Evolutionary conservation across 1,140 invertebrate genomes (phyloP), one percentile per base, ranked within the genome.

Genomic region (Aphaenogaster floridana): DNA sequence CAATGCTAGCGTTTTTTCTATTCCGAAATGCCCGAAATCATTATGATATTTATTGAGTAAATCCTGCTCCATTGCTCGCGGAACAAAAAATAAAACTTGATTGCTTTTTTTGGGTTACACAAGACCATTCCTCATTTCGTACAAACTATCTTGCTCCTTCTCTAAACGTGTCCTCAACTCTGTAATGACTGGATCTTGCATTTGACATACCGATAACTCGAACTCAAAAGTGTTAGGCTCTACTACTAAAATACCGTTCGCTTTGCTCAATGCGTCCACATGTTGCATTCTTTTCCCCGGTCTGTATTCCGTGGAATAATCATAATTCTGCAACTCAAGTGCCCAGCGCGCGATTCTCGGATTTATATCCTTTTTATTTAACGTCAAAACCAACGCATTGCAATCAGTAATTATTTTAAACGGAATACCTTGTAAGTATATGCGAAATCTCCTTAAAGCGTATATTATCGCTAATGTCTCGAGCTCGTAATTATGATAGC

Each of bases 391-490:
- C 1, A 76, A 4, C 1, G 52, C 50, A 5, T 57, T 57, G 4
- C 34, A 76, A 3, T 57, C 34, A 0, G 52, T 57, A 3, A 57
- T 15, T 39, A 76, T 76, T 13, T 76, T 76, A 57, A 76, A 76
- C 1, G 8, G 4, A 4, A 39, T 74, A 1, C 71, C 71, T 2
- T 54, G 15, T 21, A 76, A 8, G 15, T 76, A 76, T 2, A 57
- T 15, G 0, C 52, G 4, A 7, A 76, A 76, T 17, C 54, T 2
- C 4, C 8, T 59, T 3, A 76, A 5, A 0, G 42, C 74, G 2
- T 77, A 63, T 4, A 77, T 77, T 17, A 77, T 61, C 1, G 39
- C 54, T 0, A 77, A 7, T 8, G 72, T 77, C 3, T 77, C 74
- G 0, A 77, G 9, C 2, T 77, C 39, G 5, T 45, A 77, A 8